Evolutionary conservation across 2,888 invertebrate species (phyloP).

Genomic region (Operophtera brumata): DNA sequence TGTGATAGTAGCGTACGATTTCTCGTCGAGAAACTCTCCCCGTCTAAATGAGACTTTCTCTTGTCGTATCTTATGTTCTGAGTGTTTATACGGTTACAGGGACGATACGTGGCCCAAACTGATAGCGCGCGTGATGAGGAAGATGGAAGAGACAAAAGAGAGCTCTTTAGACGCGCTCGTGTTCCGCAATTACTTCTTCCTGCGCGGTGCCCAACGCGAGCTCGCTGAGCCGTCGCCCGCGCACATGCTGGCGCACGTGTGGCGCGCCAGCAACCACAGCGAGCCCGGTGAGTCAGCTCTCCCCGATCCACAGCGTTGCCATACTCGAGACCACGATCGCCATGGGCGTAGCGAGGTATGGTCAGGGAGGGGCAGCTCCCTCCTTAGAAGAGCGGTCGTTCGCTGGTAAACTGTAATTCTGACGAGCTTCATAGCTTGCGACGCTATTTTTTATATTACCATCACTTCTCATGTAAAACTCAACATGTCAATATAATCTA

Average conservation of each 20-base stretch:
- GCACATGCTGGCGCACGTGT: slow-evolving; percentile 22
- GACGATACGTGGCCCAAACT: not conserved
- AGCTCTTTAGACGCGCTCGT: not conserved
- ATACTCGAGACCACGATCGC: too few species aligned
- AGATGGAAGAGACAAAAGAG: not conserved
- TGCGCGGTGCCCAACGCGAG: slow-evolving; percentile 19
- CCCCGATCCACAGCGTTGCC: not conserved
- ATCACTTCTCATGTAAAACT: too few species aligned
- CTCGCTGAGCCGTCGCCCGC: slow-evolving; percentile 16
- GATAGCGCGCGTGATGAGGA: not conserved
- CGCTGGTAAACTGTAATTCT: too few species aligned
- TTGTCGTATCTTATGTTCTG: not conserved
- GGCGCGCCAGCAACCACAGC: slow-evolving; percentile 16
- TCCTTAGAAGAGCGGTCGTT: too few species aligned
- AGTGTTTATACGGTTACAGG: not conserved
- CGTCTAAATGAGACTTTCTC: too few species aligned
- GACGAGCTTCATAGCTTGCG: too few species aligned
- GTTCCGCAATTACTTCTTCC: slow-evolving; percentile 22
- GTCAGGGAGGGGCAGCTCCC: too few species aligned
- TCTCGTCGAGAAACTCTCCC: too few species aligned
- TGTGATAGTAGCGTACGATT: too few species aligned
- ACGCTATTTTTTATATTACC: too few species aligned
- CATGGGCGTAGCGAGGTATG: too few species aligned
- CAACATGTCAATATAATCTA: too few species aligned
- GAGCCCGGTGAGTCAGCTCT: slow-evolving; percentile 1